Conservation (phyloP, 1,140 invertebrate genomes). For the Helicoverpa armigera region DNA sequence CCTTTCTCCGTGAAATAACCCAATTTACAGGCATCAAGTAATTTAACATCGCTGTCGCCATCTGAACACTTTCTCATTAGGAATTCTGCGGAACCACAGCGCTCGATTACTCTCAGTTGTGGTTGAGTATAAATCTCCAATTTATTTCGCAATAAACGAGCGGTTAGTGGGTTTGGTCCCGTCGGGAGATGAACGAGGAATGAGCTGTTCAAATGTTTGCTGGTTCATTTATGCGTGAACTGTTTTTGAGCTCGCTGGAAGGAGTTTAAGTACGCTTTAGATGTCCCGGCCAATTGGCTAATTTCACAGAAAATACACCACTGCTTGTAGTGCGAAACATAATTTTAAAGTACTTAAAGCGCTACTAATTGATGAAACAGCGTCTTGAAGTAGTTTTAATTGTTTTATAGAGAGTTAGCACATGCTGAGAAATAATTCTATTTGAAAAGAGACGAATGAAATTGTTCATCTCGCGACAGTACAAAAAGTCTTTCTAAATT, state of each 20-base stretch:
- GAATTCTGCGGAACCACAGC: slow-evolving; percentile 39
- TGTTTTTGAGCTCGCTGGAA: too few species aligned
- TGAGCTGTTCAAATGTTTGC: not conserved
- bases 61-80: slow-evolving; percentile 23
- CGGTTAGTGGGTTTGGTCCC: slow-evolving; percentile 1
- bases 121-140: slow-evolving; percentile 53
- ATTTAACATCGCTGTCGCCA: slow-evolving; percentile 1
- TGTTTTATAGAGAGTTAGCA: too few species aligned
- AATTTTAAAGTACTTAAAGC: too few species aligned
- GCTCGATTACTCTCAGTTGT: slow-evolving; percentile 45
- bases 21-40: slow-evolving; percentile 29
- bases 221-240: not conserved
- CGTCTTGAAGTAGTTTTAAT: too few species aligned
- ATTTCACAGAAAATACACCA: too few species aligned
- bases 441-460: too few species aligned
- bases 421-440: too few species aligned
- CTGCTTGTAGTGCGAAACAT: too few species aligned
- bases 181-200: slow-evolving; percentile 28
- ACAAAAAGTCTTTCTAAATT: not conserved
- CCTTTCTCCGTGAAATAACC: not conserved
- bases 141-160: slow-evolving; percentile 47
- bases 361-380: too few species aligned
- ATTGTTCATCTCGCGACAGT: not conserved
- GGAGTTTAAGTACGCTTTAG: too few species aligned
- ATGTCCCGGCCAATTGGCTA: too few species aligned